These are phyloP conservation scores for Mohoua ochrocephala DNA, from an alignment of 2,113 vertebrate genomes.

Conservation along the genomic window DNA sequence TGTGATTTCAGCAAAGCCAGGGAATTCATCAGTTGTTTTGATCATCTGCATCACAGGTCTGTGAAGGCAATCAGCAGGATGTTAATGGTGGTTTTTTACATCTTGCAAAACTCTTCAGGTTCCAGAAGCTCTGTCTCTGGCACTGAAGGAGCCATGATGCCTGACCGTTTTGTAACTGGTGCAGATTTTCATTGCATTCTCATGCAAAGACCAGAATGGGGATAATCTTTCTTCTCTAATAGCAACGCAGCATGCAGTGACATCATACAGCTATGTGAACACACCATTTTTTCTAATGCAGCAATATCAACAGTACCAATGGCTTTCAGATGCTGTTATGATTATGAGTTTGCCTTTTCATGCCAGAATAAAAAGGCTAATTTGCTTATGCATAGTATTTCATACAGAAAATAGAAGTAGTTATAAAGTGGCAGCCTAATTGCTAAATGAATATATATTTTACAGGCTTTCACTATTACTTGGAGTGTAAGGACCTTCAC, in stretches of 20 bases:
- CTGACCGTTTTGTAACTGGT: not conserved
- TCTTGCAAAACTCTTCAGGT: constrained; percentile 13
- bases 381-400: constrained; percentile 46
- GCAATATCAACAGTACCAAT: constrained; percentile 56
- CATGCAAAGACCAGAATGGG: constrained; percentile 52
- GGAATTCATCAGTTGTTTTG: not conserved
- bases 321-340: constrained; percentile 62
- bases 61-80: not conserved
- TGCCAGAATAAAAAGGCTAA: constrained; percentile 35
- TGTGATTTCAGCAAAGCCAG: not conserved
- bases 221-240: constrained; percentile 43
- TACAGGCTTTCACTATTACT: constrained; percentile 13
- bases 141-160: not conserved
- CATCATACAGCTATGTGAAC: constrained; percentile 56
- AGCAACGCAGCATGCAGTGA: constrained; percentile 63
- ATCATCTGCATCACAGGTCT: not conserved
- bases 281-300: constrained; percentile 64
- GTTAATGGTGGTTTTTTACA: not conserved
- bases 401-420: constrained; percentile 48
- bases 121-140: not conserved
- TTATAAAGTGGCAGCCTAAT: constrained; percentile 26
- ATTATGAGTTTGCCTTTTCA: constrained; percentile 55
- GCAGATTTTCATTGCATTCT: constrained; percentile 33
- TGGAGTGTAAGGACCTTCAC: constrained; percentile 45
- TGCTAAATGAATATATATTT: constrained; percentile 17